phyloP scores from a whole-genome alignment of 2,888 invertebrate species.

The Opisthograptis luteolata region DNA sequence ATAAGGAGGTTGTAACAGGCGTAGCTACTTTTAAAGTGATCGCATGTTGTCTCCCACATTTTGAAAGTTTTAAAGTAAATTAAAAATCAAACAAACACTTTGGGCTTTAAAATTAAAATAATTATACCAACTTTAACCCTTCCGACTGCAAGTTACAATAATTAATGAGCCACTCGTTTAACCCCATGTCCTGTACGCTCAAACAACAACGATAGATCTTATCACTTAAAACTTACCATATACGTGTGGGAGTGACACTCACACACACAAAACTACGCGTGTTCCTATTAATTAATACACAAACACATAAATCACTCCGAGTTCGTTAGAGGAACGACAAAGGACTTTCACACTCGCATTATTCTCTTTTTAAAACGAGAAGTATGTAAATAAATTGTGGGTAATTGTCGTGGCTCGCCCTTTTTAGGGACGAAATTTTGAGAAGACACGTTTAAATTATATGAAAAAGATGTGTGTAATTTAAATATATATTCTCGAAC shows the following conservation, averaged over 20 bases:
- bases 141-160: constrained; percentile 15
- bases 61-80: too few relatives aligned
- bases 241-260: constrained; percentile 46
- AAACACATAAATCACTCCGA: constrained; percentile 80
- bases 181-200: constrained; percentile 31
- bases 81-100: background rate
- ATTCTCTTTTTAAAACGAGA: constrained; percentile 45
- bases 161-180: constrained; percentile 32
- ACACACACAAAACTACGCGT: constrained; percentile 19
- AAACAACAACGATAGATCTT: constrained; percentile 34
- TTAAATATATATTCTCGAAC: constrained; percentile 26
- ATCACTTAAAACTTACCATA: constrained; percentile 42
- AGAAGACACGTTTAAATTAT: constrained; percentile 28
- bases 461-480: constrained; percentile 22
- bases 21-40: too few relatives aligned
- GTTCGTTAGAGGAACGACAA: constrained; percentile 78
- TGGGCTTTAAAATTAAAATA: constrained; percentile 5
- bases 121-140: constrained; percentile 15
- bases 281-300: constrained; percentile 81
- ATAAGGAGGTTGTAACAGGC: too few relatives aligned
- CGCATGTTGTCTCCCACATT: too few relatives aligned
- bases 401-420: constrained; percentile 61
- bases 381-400: constrained; percentile 69
- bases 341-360: constrained; percentile 58
- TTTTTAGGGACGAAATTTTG: constrained; percentile 35